These are phyloP conservation scores for Oenanthe melanoleuca DNA, from an alignment of 2,113 vertebrate genomes.

Conservation along the genomic window DNA sequence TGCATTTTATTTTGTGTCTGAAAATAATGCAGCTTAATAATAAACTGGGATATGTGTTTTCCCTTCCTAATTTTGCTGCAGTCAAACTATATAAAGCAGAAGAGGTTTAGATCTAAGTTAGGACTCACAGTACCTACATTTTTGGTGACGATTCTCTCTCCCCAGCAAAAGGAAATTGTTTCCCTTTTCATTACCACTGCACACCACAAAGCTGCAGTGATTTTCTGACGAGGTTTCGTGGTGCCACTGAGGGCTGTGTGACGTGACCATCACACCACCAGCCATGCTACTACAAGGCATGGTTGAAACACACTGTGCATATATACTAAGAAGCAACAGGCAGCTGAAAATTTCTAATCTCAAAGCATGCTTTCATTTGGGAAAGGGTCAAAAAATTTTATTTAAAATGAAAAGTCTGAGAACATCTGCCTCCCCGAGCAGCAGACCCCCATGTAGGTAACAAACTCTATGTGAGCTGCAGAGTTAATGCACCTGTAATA, in stretches of 20 bases:
- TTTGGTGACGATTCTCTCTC: neutral
- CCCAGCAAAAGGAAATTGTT: neutral
- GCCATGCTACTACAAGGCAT: neutral
- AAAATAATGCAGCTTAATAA: constrained; percentile 18
- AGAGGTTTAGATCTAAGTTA: neutral
- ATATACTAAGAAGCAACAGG: neutral
- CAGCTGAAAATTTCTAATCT: neutral
- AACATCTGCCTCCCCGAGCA: neutral
- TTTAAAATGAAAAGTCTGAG: neutral
- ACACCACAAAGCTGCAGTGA: neutral
- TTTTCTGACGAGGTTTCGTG: neutral
- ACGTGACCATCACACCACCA: neutral
- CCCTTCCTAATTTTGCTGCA: neutral
- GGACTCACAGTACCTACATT: neutral
- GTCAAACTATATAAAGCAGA: neutral
- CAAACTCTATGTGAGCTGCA: neutral
- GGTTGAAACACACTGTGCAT: neutral
- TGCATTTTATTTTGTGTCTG: constrained; percentile 10
- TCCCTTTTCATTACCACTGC: neutral
- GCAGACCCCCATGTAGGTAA: neutral
- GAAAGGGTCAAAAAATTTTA: neutral
- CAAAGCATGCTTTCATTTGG: neutral
- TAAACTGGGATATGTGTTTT: neutral
- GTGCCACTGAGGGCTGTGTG: neutral
- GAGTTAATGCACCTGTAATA: neutral